Evolutionary conservation across 2,797 vertebrate genomes (phyloP), one percentile per base, ranked within the genome.

Genomic region (Peromyscus attwateri): DNA sequence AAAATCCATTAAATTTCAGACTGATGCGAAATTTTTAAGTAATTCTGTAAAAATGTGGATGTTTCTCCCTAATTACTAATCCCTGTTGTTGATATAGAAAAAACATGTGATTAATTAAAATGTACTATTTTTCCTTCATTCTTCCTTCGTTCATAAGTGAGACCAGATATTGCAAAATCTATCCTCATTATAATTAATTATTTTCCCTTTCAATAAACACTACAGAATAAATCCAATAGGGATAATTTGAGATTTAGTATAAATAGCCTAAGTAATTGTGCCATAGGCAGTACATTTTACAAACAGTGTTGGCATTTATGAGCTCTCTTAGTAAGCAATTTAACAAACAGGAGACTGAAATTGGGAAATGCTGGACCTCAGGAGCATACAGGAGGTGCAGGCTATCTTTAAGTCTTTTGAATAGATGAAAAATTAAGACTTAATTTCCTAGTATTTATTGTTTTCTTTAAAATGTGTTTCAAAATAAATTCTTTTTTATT

Each of bases 161-260:
- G 4, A 83, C 19, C 12, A 91, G 13, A 60, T 93, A 6, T 57
- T 89, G n/a, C 93, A 88, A 93, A 70, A 49, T 87, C 6, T 95
- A 75, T 66, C 6, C 21, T 88, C 13, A 43, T 31, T 91, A n/a
- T 40, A 52, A 27, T 62, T 76, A 92, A n/a, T 60, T 62, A 40
- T 83, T 84, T 79, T 87, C 57, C 49, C 60, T 52, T 76, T 95
- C 73, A 13, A 52, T 29, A 89, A 66, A 77, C 52, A 77, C 31
- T 70, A 85, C 89, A 90, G 16, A 94, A 77, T 84, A 80, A 83
- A 0, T 70, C 75, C 9, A 73, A 46, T 46, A 77, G 66, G 34
- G 76, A 91, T 17, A 89, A 90, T 40, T 80, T 88, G 76, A 94
- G 9, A 75, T 73, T 37, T 66, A 64, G 6, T 84, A 3, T 92